Conservation (phyloP, 35 echinoderm and acorn worm genomes). For the Nesometra sesokonis region DNA sequence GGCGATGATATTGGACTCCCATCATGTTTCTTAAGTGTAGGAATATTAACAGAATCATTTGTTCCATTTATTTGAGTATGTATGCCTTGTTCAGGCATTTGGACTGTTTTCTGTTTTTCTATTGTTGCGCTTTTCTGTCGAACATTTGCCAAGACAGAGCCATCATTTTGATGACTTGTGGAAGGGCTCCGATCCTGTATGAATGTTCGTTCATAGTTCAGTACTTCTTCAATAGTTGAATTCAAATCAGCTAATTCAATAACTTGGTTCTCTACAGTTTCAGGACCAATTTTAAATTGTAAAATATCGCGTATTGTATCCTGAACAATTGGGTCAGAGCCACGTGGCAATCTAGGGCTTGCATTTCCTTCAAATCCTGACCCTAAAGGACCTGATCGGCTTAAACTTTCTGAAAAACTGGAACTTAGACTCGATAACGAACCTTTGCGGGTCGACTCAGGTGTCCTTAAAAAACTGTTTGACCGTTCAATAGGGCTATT, state of each 20-base stretch:
- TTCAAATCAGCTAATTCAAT: background rate
- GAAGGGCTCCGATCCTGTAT: background rate
- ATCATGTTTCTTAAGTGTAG: background rate
- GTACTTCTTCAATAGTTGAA: background rate
- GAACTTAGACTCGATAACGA: background rate
- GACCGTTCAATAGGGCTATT: background rate
- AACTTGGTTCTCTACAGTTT: background rate
- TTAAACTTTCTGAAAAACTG: background rate
- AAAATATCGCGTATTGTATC: background rate
- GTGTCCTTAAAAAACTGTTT: background rate
- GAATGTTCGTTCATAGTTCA: background rate
- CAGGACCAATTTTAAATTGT: background rate
- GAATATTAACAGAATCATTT: background rate
- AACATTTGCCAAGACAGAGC: background rate
- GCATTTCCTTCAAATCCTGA: background rate
- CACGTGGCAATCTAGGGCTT: background rate
- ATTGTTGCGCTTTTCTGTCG: background rate
- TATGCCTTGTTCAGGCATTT: background rate
- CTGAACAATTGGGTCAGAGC: background rate
- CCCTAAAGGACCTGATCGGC: background rate
- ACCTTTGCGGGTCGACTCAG: background rate
- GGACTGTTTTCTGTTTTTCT: background rate
- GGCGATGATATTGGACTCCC: background rate
- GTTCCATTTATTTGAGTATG: background rate
- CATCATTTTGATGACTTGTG: background rate